Percentiles rank a stretch among this genome's conserved stretches.
Evolutionary conservation across 2,113 vertebrate species (phyloP).

Genomic region (Opisthocomus hoazin): DNA sequence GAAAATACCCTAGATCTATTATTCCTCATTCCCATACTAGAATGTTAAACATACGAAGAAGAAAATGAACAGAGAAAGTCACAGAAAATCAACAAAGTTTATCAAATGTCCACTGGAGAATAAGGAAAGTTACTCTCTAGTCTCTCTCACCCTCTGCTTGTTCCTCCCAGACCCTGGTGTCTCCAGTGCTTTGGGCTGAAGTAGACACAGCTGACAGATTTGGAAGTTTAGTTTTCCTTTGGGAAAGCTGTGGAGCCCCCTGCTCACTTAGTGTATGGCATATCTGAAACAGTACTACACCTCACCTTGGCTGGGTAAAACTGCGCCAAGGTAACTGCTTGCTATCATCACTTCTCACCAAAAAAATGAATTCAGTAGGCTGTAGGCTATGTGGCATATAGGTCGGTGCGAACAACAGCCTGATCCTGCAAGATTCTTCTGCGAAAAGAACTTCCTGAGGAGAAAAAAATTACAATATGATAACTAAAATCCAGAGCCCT

Average conservation of each 20-base stretch:
- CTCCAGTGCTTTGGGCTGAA: background rate
- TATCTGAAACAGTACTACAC: background rate
- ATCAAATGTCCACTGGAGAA: background rate
- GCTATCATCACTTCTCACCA: background rate
- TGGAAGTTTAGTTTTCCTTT: background rate
- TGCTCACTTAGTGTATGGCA: background rate
- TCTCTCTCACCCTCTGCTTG: background rate
- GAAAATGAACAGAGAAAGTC: background rate
- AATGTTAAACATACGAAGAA: background rate
- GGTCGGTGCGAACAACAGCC: background rate
- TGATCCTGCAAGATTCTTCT: background rate
- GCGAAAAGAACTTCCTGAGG: background rate
- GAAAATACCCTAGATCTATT: background rate
- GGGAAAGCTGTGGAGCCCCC: background rate
- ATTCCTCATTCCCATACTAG: background rate
- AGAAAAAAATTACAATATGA: background rate
- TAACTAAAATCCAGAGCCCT: background rate
- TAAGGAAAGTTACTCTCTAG: background rate
- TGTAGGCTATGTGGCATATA: too few species aligned
- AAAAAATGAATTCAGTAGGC: background rate
- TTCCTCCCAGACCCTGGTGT: background rate
- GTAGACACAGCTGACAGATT: background rate
- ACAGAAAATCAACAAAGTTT: background rate
- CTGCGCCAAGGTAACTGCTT: background rate
- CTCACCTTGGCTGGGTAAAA: background rate